Evolutionary conservation across 2,888 invertebrate genomes (phyloP).

Genomic region (Volucella bombylans): DNA sequence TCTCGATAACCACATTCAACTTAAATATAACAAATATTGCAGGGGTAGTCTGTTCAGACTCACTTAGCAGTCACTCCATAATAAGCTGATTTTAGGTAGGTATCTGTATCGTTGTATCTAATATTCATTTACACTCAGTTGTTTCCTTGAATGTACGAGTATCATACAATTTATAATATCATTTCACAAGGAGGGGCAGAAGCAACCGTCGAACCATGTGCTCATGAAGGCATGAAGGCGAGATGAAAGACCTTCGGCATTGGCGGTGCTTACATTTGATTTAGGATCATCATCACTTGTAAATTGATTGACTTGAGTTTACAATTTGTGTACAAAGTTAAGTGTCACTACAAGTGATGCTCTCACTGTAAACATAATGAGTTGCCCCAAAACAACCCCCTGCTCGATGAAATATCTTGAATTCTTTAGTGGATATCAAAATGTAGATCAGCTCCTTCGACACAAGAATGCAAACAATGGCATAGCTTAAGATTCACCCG

Average conservation of each 20-base stretch:
- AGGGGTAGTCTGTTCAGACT: constrained; percentile 13
- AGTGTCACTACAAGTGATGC: constrained; percentile 31
- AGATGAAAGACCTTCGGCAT: constrained; percentile 10
- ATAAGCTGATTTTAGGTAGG: constrained; percentile 10
- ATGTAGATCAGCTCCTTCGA: constrained; percentile 36
- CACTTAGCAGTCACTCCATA: constrained; percentile 12
- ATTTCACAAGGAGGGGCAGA: background rate
- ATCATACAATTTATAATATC: background rate
- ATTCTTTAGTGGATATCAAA: constrained; percentile 34
- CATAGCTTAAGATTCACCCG: constrained; percentile 4
- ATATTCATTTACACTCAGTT: constrained; percentile 21
- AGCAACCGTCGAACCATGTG: too few relatives aligned
- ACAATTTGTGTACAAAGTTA: constrained; percentile 16
- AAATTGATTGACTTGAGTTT: constrained; percentile 1
- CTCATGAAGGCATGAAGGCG: background rate
- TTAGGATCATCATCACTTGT: background rate
- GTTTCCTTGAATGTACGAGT: constrained; percentile 1
- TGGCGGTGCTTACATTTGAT: background rate
- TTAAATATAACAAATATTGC: constrained; percentile 21
- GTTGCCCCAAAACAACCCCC: background rate
- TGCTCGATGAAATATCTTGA: constrained; percentile 11
- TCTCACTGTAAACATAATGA: constrained; percentile 7
- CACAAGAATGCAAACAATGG: constrained; percentile 35
- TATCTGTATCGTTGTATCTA: background rate
- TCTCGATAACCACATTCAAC: constrained; percentile 15